phyloP scores from a whole-genome alignment of 2,888 invertebrate genomes.

The Microplitis manilae region DNA sequence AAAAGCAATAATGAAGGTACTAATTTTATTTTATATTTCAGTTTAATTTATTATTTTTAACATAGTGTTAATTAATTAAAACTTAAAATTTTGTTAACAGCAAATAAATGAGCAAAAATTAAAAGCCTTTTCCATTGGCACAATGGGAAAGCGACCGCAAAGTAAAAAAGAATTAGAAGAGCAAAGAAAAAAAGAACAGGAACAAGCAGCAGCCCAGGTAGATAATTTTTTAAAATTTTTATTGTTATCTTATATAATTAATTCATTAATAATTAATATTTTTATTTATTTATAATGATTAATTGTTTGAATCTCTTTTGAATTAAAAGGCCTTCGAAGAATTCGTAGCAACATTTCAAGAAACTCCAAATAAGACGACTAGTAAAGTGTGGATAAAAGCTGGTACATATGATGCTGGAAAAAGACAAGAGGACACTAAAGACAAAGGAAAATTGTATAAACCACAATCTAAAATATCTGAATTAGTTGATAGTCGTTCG shows the following conservation, averaged over 20 bases:
- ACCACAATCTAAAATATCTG: slow-evolving; percentile 85
- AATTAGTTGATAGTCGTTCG: slow-evolving; percentile 73
- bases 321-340: slow-evolving; percentile 88
- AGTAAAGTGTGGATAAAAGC: slow-evolving; percentile 98
- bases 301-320: neutral
- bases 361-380: slow-evolving; percentile 82
- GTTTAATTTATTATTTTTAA: no score
- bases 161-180: slow-evolving; percentile 91
- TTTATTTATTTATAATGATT: slow-evolving; percentile 29
- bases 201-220: slow-evolving; percentile 92
- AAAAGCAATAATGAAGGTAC: slow-evolving; percentile 68
- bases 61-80: neutral
- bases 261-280: neutral
- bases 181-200: slow-evolving; percentile 88
- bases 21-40: slow-evolving; percentile 4
- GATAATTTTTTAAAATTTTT: slow-evolving; percentile 56
- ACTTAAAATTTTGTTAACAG: slow-evolving; percentile 55
- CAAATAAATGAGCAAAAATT: slow-evolving; percentile 82
- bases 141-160: slow-evolving; percentile 81
- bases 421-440: slow-evolving; percentile 89
- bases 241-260: neutral
- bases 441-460: slow-evolving; percentile 95
- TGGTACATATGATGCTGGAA: slow-evolving; percentile 96
- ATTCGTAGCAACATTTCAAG: slow-evolving; percentile 97
- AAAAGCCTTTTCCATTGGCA: slow-evolving; percentile 83